Base-by-base conservation (phyloP, 2,113 vertebrate genomes). In the Penelope pileata region DNA sequence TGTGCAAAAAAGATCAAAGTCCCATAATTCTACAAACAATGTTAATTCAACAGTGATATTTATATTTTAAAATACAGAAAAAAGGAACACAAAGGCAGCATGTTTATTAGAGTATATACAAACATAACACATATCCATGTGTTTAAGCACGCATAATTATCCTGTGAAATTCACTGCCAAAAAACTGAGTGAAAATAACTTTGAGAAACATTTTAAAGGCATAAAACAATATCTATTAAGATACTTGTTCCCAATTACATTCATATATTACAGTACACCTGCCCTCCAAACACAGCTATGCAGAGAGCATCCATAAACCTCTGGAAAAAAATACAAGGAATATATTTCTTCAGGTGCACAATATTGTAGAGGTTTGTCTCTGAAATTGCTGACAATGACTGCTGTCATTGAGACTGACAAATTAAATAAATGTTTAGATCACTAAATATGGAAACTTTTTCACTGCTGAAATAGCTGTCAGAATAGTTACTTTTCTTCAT, bases 381-480 rank as follows among this genome's bases (percentile, higher is more conserved):
- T 92, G 54, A 78, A 92, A 30, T 3, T 70, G 38, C n/a, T 78
- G 34, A 59, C 32, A 74, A 43, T 54, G 38, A 45, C 34, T 76
- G 16, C 59, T 80, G 79, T 59, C 88, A 51, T 3, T 14, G 23
- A 68, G 43, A 73, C 16, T 59, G 54, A 66, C 67, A 95, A 93
- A 78, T 86, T 60, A 82, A 84, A 94, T 94, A 73, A 88, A 88
- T 60, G 36, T 86, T 93, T 77, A n/a, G 26, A 67, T 67, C 16
- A 75, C 23, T 88, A 82, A 32, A 34, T 60, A 47, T 0, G 21
- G 43, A 15, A 86, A 93, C 80, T 64, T 77, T 43, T 77, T 90
- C 32, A 12, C 47, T 78, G 38, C 62, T 58, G 59, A 74, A 93
- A 45, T 54, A 86, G 4, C 22, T 67, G 5, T 42, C 86, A 78